These are phyloP conservation scores for Anisognathus igniventris DNA, from an alignment of 2,797 vertebrate genomes.

Conservation along the genomic window DNA sequence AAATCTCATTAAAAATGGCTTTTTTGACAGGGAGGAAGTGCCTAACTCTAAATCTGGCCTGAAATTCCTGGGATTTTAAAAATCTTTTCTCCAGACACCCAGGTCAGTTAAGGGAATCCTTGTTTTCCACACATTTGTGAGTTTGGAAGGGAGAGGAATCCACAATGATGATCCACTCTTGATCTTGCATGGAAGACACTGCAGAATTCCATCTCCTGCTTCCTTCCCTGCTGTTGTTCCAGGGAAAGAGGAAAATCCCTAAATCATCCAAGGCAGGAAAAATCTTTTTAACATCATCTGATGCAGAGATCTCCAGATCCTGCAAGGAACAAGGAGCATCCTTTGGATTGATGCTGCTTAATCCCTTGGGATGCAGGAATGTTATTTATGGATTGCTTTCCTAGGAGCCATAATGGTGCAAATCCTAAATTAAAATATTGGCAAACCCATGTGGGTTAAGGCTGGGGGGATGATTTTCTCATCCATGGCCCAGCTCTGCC, in stretches of 20 bases:
- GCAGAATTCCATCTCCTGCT: neutral
- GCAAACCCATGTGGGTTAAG: accelerated
- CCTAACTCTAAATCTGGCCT: neutral
- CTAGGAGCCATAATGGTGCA: neutral
- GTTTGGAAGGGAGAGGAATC: neutral
- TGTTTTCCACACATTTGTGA: neutral
- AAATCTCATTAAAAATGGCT: neutral
- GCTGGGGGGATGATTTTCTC: neutral
- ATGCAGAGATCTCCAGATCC: neutral
- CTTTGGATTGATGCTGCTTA: neutral
- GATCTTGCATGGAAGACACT: neutral
- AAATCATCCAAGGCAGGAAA: neutral
- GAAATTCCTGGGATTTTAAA: neutral
- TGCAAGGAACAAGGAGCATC: neutral
- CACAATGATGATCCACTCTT: neutral
- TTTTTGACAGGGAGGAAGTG: neutral
- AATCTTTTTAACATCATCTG: neutral
- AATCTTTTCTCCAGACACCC: neutral
- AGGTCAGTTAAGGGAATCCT: neutral
- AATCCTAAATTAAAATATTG: neutral
- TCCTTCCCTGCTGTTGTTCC: neutral
- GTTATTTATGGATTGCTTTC: neutral
- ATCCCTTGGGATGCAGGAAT: neutral
- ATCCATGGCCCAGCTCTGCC: neutral
- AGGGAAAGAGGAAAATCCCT: neutral